Percentiles rank a stretch among this genome's conserved stretches.
Conservation (phyloP, 2,797 vertebrate genomes). For the Artibeus jamaicensis region DNA sequence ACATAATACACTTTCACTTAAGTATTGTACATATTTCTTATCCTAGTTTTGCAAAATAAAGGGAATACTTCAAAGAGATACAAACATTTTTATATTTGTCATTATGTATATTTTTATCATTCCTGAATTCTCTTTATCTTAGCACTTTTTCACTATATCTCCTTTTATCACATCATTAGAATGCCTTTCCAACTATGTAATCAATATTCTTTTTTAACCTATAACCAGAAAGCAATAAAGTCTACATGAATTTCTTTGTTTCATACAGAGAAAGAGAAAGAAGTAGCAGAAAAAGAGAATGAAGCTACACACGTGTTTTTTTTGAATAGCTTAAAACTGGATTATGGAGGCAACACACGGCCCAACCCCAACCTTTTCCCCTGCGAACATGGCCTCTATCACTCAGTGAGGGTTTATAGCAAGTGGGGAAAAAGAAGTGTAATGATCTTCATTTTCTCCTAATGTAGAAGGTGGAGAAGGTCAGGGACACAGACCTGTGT, state of each 20-base stretch:
- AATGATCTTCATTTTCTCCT: conserved; percentile 36
- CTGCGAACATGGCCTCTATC: not conserved
- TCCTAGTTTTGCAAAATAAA: not conserved
- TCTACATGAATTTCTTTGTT: not conserved
- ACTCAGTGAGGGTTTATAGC: not conserved
- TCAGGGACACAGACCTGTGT: not conserved
- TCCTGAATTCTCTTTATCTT: not conserved
- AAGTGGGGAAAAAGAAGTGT: not conserved
- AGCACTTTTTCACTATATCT: not conserved
- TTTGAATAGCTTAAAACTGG: not conserved
- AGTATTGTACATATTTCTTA: not conserved
- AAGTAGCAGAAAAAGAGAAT: not conserved
- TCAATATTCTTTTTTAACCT: not conserved
- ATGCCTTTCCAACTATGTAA: not conserved
- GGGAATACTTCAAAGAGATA: not conserved
- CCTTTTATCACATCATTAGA: not conserved
- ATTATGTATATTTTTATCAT: not conserved
- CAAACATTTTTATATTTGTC: not conserved
- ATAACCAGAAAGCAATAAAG: not conserved
- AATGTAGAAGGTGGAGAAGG: not conserved
- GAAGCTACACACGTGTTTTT: not conserved
- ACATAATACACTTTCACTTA: not conserved
- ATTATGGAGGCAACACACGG: not conserved
- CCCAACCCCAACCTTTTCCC: not conserved
- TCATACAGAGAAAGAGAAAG: not conserved